A percentile compares a stretch with the other conserved stretches of the same genome.
Evolutionary conservation across 2,888 invertebrate genomes (phyloP).

Genomic region (Hedychridium roseum): DNA sequence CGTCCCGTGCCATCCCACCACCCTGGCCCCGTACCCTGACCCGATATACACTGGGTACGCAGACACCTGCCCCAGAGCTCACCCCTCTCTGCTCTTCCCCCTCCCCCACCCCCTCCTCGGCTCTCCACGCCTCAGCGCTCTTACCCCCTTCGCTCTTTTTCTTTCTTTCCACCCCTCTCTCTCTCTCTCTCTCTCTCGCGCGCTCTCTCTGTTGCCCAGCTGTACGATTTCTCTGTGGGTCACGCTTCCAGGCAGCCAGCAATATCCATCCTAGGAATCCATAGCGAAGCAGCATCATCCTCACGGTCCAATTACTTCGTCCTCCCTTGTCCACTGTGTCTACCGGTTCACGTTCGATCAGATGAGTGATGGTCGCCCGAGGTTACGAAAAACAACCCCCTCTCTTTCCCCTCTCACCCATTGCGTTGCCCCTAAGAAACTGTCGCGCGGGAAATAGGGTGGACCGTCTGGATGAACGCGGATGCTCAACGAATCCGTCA

Average conservation of each 20-base stretch:
- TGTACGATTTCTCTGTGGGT: too few species aligned
- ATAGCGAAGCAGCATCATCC: too few species aligned
- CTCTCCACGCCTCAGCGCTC: slow-evolving; percentile 1
- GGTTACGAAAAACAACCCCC: too few species aligned
- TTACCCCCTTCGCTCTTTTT: not conserved
- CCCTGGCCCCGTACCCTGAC: not conserved
- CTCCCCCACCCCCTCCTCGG: slow-evolving; percentile 4
- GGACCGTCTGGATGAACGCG: too few species aligned
- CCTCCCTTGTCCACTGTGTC: too few species aligned
- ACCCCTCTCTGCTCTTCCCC: not conserved
- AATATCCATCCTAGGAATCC: too few species aligned
- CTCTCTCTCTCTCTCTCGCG: not conserved
- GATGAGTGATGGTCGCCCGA: too few species aligned
- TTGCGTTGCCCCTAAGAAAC: not conserved
- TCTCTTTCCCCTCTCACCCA: not conserved
- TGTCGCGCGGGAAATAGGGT: not conserved
- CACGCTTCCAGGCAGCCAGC: too few species aligned
- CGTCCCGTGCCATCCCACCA: slow-evolving; percentile 23
- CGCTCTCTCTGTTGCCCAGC: too few species aligned
- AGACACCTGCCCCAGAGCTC: not conserved
- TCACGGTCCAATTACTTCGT: too few species aligned
- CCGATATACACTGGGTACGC: not conserved
- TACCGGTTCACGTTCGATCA: too few species aligned
- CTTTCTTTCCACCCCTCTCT: slow-evolving; percentile 9
- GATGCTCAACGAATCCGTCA: too few species aligned